Evolutionary conservation across 2,797 vertebrate genomes (phyloP).

Genomic region (Heterohyrax brucei): DNA sequence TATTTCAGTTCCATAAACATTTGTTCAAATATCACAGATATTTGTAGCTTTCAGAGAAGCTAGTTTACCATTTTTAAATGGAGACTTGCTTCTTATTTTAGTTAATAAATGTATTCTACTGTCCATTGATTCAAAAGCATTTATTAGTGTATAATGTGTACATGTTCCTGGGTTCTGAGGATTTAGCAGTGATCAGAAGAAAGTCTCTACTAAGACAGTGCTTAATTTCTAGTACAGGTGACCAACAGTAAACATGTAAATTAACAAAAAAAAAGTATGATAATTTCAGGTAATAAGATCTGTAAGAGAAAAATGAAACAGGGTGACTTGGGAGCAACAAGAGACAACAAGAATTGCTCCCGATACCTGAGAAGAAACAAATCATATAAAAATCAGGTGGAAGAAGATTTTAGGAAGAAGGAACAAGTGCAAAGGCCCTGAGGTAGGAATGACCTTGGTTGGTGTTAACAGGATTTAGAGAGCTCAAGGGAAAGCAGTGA

Average conservation of each 20-base stretch:
- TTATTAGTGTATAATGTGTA: not conserved
- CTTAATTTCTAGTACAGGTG: conserved; percentile 5
- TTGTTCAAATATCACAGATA: conserved; percentile 31
- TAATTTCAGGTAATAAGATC: not conserved
- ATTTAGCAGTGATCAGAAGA: not conserved
- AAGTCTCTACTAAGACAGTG: not conserved
- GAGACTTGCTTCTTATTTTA: conserved; percentile 50
- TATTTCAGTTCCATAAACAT: conserved; percentile 20
- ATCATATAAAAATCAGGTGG: not conserved
- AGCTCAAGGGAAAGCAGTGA: not conserved
- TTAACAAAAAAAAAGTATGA: not conserved
- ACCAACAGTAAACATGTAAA: not conserved
- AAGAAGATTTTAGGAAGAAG: conserved; percentile 35
- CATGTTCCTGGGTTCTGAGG: not conserved
- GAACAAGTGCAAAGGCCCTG: not conserved
- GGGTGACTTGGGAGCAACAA: not conserved
- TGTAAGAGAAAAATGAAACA: conserved; percentile 35
- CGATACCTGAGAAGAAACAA: conserved; percentile 12
- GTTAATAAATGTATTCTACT: not conserved
- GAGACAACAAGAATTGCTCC: not conserved
- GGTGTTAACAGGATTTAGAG: not conserved
- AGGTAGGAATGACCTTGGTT: not conserved
- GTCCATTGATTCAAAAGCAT: not conserved
- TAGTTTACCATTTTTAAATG: conserved; percentile 25
- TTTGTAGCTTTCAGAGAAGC: conserved; percentile 10